Base-by-base conservation (phyloP, 1,140 invertebrate species). In the Calosoma granatense region DNA sequence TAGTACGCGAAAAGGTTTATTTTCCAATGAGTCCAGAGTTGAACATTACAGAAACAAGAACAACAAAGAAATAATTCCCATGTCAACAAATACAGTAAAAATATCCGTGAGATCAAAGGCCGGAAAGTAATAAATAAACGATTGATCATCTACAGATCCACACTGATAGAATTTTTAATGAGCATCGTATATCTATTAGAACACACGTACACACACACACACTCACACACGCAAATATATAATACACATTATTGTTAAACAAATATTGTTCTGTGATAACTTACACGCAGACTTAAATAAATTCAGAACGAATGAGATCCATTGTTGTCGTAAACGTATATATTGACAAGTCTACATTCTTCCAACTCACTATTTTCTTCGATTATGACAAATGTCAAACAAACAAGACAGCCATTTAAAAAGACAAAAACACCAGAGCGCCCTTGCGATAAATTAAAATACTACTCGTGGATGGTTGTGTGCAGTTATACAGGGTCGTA, bases 331-430 rank as follows among this genome's bases (percentile, higher is more conserved):
- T 11, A 47, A 47, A 12, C 26, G 14, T 14, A 30, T 30, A 30
- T 6, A 30, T 14, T 30, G 26, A 30, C 26, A 30, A n/a, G 9
- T 47, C 41, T 47, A 47, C 41, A 47, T 47, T 47, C 17, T 47
- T 47, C 15, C 26, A 30, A 47, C 41, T 11, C 9, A 47, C 3
- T 47, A 9, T 47, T 12, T 47, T 12, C 15, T 12, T 47, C 3
- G 17, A 47, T 47, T 47, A 47, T 47, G 41, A 47, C 41, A 47
- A 47, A 47, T 47, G 41, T 47, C 41, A 47, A 47, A 47, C 41
- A 47, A 47, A 47, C 6, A 6, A 47, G 41, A 47, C 41, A 47
- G 41, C 41, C 41, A 47, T 47, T 47, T 47, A 47, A 47, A 47
- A 47, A 36, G 26, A 36, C 26, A 36, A 36, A 36, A 9, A 36